These are phyloP conservation scores for Apeira syringaria DNA, from an alignment of 2,888 invertebrate species.

Conservation along the genomic window DNA sequence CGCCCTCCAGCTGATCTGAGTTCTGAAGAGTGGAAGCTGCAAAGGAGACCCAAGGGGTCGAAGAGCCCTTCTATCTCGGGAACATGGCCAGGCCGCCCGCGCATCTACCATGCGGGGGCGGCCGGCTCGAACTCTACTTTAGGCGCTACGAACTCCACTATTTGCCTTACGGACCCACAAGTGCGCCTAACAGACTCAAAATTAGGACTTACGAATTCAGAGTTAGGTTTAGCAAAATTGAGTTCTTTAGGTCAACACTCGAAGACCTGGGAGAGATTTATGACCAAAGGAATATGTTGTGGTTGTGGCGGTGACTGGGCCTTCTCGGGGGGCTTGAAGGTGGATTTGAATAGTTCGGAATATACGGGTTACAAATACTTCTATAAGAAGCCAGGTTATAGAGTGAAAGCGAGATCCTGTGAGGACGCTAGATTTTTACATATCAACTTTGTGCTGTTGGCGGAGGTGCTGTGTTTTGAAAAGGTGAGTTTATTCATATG, in stretches of 20 bases:
- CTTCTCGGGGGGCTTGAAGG: slow-evolving; percentile 68
- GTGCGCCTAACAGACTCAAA: background rate
- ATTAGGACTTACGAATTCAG: background rate
- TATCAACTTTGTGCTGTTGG: slow-evolving; percentile 85
- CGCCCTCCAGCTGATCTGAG: slow-evolving; percentile 70
- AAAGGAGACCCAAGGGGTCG: slow-evolving; percentile 54
- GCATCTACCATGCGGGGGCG: slow-evolving; percentile 54
- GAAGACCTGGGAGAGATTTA: slow-evolving; percentile 51
- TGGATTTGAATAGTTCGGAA: slow-evolving; percentile 72
- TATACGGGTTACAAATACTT: slow-evolving; percentile 79
- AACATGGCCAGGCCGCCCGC: slow-evolving; percentile 80
- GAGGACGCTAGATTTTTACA: slow-evolving; percentile 87
- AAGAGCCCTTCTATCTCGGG: slow-evolving; percentile 50
- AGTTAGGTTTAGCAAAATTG: background rate
- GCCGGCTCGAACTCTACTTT: slow-evolving; percentile 35
- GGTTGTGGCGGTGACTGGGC: slow-evolving; percentile 77
- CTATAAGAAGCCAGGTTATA: slow-evolving; percentile 64
- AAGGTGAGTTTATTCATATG: slow-evolving; percentile 77
- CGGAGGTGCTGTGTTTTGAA: slow-evolving; percentile 85
- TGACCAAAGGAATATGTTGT: slow-evolving; percentile 69
- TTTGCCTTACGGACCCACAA: slow-evolving; percentile 1
- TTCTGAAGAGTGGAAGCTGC: slow-evolving; percentile 77
- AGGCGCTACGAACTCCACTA: slow-evolving; percentile 1
- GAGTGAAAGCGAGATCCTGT: slow-evolving; percentile 69
- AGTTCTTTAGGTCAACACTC: background rate